Conservation (phyloP, 1,140 invertebrate genomes). For the Sycophaga agraensis region DNA sequence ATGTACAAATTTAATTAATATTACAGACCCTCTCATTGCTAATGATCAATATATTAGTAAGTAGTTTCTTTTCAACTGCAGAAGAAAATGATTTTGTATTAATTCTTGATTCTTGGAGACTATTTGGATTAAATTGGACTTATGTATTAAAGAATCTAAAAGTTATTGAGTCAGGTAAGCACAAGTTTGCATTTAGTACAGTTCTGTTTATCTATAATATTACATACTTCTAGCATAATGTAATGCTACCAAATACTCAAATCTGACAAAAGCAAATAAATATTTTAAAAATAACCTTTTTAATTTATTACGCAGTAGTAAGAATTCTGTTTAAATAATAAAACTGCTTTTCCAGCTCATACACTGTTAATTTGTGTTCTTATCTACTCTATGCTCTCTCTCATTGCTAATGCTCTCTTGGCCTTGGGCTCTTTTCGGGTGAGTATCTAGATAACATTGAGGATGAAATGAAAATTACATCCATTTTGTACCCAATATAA, state of each 20-base stretch:
- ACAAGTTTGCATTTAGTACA: neutral
- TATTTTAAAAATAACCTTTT: constrained; percentile 19
- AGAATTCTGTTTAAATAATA: constrained; percentile 2
- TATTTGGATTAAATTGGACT: constrained; percentile 51
- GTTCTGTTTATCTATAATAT: no score
- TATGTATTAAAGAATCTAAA: constrained; percentile 39
- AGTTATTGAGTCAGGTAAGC: constrained; percentile 42
- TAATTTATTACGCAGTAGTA: constrained; percentile 1
- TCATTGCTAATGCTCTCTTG: constrained; percentile 44
- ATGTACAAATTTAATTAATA: neutral
- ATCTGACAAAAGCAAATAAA: constrained; percentile 24
- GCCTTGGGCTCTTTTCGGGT: constrained; percentile 46
- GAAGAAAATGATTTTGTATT: constrained; percentile 42
- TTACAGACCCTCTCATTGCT: constrained; percentile 50
- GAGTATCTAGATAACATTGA: constrained; percentile 30
- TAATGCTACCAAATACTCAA: neutral
- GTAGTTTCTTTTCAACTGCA: constrained; percentile 44
- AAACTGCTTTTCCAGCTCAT: constrained; percentile 39
- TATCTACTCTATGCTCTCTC: constrained; percentile 38
- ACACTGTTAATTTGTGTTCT: constrained; percentile 41
- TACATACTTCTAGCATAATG: neutral
- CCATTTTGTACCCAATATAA: no score
- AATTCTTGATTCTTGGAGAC: constrained; percentile 40
- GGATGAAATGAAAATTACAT: no score
- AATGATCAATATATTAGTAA: constrained; percentile 50